Evolutionary conservation across 2,888 invertebrate genomes (phyloP), one percentile per base, ranked within the genome.

Genomic region (Chrysolina americana): DNA sequence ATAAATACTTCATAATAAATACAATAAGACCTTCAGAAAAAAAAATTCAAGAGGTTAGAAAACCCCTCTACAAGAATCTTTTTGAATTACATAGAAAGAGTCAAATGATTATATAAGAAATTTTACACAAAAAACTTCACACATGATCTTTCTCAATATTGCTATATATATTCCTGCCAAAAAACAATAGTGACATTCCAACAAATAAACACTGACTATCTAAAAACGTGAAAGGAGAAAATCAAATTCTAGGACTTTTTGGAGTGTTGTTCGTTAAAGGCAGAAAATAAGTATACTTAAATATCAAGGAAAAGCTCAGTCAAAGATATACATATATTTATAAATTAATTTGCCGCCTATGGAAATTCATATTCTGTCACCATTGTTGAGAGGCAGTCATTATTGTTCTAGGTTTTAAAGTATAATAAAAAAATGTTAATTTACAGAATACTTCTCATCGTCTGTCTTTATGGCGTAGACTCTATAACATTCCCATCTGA

Each of bases 391-490:
- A 80, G 78, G 81, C 80, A 80, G 79, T 77, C 63, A 64, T 82
- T 79, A 81, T 82, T 82, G 80, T 81, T 82, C 79, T 78, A 76
- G 66, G 68, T 74, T 76, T 79, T 70, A 68, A 50, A 28, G 53
- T 74, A 63, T 83, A 81, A 83, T 53, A 13, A 82, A 85, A 83
- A 81, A 84, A 81, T 81, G 80, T 83, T 82, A 71, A 81, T 83
- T 83, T 85, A 86, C 81, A 86, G 85, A 86, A 87, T 84, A 85
- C 84, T 85, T 82, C 84, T 81, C 81, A 79, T 81, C 81, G 80
- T 81, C 82, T 79, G 80, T 81, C 82, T 79, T 75, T 82, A 83
- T 84, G 83, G 83, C 83, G 85, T 71, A 75, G 68, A 75, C 71
- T 65, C 71, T 68, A 65, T 73, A 79, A 83, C 81, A 80, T 82